A percentile compares a stretch with the other conserved stretches of the same genome.
These are phyloP conservation scores for Halichoerus grypus DNA, from an alignment of 2,113 vertebrate genomes.

Conservation along the genomic window DNA sequence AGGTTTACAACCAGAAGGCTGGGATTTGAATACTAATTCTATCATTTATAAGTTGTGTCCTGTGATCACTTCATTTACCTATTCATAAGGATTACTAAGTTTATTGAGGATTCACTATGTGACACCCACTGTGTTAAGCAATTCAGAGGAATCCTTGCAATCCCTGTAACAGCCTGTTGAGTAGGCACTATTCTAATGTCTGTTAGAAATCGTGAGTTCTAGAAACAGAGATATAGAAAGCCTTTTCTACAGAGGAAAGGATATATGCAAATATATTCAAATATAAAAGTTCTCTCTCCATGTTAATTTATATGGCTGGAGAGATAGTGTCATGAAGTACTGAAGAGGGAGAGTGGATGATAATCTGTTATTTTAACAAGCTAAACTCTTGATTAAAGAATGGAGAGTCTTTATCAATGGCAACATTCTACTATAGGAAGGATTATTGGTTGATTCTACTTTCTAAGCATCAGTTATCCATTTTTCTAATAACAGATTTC, in stretches of 20 bases:
- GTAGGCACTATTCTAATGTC: background rate
- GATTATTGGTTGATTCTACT: background rate
- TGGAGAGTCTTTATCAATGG: background rate
- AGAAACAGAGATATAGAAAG: background rate
- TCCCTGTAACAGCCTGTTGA: background rate
- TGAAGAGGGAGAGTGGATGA: background rate
- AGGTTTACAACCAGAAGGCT: background rate
- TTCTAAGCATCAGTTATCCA: background rate
- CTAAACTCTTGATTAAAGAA: background rate
- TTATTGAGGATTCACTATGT: background rate
- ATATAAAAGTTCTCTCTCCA: fast-evolving
- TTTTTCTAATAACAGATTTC: background rate
- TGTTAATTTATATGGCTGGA: background rate
- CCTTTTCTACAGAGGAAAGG: background rate
- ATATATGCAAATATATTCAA: background rate
- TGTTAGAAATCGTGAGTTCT: background rate
- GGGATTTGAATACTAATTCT: background rate
- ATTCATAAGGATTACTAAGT: background rate
- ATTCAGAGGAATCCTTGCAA: background rate
- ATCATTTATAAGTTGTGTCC: background rate
- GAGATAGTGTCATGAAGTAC: background rate
- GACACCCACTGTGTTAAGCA: background rate
- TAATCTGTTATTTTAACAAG: background rate
- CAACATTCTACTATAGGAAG: background rate
- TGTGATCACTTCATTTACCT: background rate